Base-by-base conservation (phyloP, 2,888 invertebrate species). In the Mayetiola destructor region DNA sequence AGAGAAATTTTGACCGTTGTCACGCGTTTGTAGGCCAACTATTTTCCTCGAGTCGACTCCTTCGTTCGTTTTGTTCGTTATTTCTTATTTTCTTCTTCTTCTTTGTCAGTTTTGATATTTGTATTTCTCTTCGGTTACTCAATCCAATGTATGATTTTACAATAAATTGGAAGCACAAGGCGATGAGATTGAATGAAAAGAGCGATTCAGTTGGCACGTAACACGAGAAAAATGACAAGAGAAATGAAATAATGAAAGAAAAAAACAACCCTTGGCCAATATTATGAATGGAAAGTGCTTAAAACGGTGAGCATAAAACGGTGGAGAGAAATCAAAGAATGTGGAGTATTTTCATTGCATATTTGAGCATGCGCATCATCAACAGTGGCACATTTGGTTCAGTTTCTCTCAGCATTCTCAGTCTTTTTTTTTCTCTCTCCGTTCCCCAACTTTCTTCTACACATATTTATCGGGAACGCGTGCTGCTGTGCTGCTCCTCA, bases 271-370 rank as follows among this genome's bases (percentile, higher is more conserved):
- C 48, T 12, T 16, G 27, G 27, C 48, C 27, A 27, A 48, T 48
- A n/a, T 48, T 48, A 48, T 48, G 48, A 48, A 48, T 48, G 48
- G 48, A 48, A 48, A 48, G n/a, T 48, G 29, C 48, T 23, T 23
- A 48, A 48, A 23, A n/a, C n/a, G n/a, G 48, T 48, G 48, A 27
- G 48, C 23, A 48, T 48, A 48, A 48, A n/a, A n/a, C n/a, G n/a
- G 27, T 48, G 48, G 48, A 48, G 23, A 48, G 37, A 37, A 32
- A 32, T n/a, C n/a, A n/a, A n/a, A n/a, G n/a, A n/a, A n/a, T n/a
- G n/a, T n/a, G n/a, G n/a, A n/a, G n/a, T n/a, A n/a, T n/a, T n/a
- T n/a, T n/a, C n/a, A n/a, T n/a, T n/a, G n/a, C n/a, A n/a, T n/a
- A n/a, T n/a, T n/a, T n/a, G n/a, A n/a, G n/a, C n/a, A n/a, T n/a